Conservation (phyloP, 2,888 invertebrate genomes). For the Sycophila texana region DNA sequence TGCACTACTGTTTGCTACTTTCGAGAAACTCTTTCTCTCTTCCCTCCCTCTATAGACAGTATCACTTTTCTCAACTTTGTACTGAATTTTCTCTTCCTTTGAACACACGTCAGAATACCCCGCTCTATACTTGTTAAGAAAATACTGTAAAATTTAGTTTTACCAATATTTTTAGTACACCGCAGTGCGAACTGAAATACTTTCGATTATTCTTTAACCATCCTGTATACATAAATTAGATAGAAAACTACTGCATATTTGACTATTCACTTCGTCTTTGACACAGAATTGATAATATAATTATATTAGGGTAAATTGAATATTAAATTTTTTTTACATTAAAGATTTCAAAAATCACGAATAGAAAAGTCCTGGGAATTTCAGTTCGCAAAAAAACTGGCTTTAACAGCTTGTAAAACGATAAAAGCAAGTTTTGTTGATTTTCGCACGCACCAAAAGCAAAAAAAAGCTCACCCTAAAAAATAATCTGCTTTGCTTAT, state of each 20-base stretch:
- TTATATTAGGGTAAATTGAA: too few relatives aligned
- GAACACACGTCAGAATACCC: too few relatives aligned
- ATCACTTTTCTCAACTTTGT: slow-evolving; percentile 1
- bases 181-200: too few relatives aligned
- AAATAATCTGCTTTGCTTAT: slow-evolving; percentile 8
- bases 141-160: too few relatives aligned
- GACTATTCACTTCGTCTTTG: too few relatives aligned
- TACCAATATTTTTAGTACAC: too few relatives aligned
- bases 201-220: neutral
- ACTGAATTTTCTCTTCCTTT: slow-evolving; percentile 5
- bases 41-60: neutral
- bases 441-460: neutral
- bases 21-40: slow-evolving; percentile 18
- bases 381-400: neutral
- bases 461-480: neutral
- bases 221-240: neutral
- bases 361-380: neutral
- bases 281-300: too few relatives aligned
- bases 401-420: neutral
- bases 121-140: too few relatives aligned
- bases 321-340: too few relatives aligned
- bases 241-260: neutral
- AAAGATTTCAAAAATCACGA: too few relatives aligned
- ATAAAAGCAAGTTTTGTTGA: neutral
- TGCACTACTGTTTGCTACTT: slow-evolving; percentile 30